Conservation (phyloP, 1,140 invertebrate species). For the Drosophila pruinosa region DNA sequence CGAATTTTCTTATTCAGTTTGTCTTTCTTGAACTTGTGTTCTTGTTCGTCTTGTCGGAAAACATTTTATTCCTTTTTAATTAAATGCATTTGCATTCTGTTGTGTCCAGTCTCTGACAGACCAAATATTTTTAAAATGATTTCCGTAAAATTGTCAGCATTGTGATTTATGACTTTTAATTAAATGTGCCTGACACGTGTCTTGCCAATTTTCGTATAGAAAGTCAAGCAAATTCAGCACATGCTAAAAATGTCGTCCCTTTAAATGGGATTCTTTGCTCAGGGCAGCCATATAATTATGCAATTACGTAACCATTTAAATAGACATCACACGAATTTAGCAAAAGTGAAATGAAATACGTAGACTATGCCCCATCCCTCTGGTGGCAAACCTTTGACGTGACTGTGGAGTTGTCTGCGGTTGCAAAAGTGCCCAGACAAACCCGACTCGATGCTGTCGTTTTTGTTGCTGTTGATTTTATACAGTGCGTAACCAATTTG, state of each 20-base stretch:
- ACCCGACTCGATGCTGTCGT: background rate
- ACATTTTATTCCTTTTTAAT: conserved; percentile 25
- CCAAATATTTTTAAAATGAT: conserved; percentile 43
- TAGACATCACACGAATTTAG: conserved; percentile 67
- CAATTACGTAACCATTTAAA: conserved; percentile 80
- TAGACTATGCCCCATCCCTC: background rate
- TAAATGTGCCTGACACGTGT: conserved; percentile 44
- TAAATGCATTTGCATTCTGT: conserved; percentile 30
- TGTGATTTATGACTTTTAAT: conserved; percentile 74
- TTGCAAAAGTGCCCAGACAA: conserved; percentile 51
- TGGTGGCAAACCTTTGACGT: conserved; percentile 56
- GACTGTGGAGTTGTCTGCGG: conserved; percentile 66
- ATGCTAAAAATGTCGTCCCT: conserved; percentile 4
- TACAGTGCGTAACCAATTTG: conserved; percentile 56
- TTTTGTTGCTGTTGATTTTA: conserved; percentile 8
- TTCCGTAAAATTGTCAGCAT: conserved; percentile 59
- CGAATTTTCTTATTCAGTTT: conserved; percentile 21
- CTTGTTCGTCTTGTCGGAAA: background rate
- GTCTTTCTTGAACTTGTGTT: background rate
- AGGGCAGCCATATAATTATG: conserved; percentile 67
- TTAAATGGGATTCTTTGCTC: background rate
- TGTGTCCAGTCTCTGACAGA: background rate
- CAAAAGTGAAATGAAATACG: conserved; percentile 64
- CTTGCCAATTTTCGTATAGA: background rate
- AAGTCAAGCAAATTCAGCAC: conserved; percentile 15